A percentile compares a stretch with the other conserved stretches of the same genome.
Evolutionary conservation across 2,797 vertebrate genomes (phyloP).

Genomic region (Sitta carolinensis): DNA sequence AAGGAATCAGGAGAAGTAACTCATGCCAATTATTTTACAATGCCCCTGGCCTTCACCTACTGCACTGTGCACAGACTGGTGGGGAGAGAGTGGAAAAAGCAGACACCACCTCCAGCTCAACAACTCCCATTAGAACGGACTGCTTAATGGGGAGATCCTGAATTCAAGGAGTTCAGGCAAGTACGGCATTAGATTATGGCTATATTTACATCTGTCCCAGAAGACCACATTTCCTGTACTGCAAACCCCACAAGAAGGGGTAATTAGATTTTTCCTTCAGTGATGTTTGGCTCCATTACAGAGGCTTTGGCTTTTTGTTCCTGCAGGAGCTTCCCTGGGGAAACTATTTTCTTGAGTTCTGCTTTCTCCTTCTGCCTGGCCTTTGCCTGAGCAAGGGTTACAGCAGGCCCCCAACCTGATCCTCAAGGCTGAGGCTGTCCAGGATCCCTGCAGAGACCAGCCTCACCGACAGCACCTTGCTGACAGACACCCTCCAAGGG

Average conservation of each 20-base stretch:
- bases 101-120: neutral
- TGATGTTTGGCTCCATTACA: neutral
- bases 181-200: neutral
- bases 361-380: neutral
- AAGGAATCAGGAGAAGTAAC: neutral
- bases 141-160: neutral
- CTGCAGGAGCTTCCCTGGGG: neutral
- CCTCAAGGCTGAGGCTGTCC: neutral
- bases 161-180: neutral
- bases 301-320: neutral
- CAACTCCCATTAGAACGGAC: neutral
- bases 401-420: neutral
- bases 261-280: constrained; percentile 21
- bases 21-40: neutral
- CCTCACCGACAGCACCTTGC: neutral
- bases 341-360: neutral
- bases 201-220: constrained; percentile 2
- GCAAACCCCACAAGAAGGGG: neutral
- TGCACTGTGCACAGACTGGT: neutral
- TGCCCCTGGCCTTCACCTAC: neutral
- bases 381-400: neutral
- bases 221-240: constrained; percentile 4
- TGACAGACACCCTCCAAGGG: neutral
- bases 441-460: neutral
- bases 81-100: neutral